Evolutionary conservation across 2,888 invertebrate genomes (phyloP), one percentile per base, ranked within the genome.

Genomic region (Macrophya annulata): DNA sequence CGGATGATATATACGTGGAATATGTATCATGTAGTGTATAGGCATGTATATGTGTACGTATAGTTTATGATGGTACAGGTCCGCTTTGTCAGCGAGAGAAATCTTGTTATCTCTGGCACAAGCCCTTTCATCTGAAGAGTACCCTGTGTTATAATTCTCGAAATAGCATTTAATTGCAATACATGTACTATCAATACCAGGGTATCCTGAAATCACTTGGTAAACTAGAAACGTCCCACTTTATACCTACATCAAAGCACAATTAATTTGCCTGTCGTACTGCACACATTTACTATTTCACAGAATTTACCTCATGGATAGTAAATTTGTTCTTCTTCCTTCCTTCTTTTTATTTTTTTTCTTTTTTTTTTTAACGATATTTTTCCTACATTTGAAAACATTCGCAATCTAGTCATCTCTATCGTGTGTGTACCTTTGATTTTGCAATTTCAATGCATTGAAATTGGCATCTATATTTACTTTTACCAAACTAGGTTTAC

Each of bases 51-150:
- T 48, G 43, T 12, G 15, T n/a, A 12, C 10, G 25, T 76, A 6
- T 51, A 40, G 71, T 37, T 37, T n/a, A 48, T 40, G 62, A n/a
- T 43, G 79, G 79, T 59, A 21, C 43, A 25, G 43, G 79, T 62
- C 62, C 43, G 51, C 79, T 81, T 62, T 81, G 79, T 40, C 79
- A 62, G 59, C 59, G 4, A 21, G 45, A 43, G 79, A 81, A 59
- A 81, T 81, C 62, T 62, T 40, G 79, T 81, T 62, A 81, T 62
- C 59, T 21, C 21, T 43, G n/a, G 8, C 62, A 10, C 21, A 21
- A 81, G 43, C 21, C 79, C 79, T 81, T 81, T 81, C 79, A 62
- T 81, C 79, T 62, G 40, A 62, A 40, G 62, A 25, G 51, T 15
- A 12, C 21, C 21, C 5, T 81, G 40, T 81, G 45, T 25, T 62